These are phyloP conservation scores for Orientallactaga sibirica DNA, from an alignment of 2,797 vertebrate genomes.

Conservation along the genomic window DNA sequence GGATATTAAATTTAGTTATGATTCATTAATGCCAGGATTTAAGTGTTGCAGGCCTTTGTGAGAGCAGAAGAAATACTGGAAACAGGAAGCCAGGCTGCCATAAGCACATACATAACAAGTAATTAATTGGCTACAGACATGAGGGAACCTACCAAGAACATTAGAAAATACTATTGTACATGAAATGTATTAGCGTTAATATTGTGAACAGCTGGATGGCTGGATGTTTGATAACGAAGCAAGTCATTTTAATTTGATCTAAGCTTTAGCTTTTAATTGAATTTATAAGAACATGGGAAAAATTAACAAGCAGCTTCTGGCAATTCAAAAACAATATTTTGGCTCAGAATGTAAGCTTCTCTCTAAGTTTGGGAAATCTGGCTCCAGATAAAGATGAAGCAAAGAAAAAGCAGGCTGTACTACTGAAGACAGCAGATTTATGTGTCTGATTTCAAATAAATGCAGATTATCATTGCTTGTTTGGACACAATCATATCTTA, in stretches of 20 bases:
- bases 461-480: slow-evolving; percentile 46
- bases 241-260: slow-evolving; percentile 81
- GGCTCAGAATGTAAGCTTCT: slow-evolving; percentile 53
- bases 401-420: slow-evolving; percentile 38
- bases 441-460: slow-evolving; percentile 61
- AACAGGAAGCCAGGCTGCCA: slow-evolving; percentile 84
- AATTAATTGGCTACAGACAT: slow-evolving; percentile 78
- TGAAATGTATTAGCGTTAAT: slow-evolving; percentile 79
- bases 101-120: slow-evolving; percentile 72
- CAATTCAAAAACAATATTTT: slow-evolving; percentile 68
- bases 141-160: slow-evolving; percentile 75
- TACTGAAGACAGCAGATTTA: slow-evolving; percentile 32
- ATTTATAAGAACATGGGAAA: slow-evolving; percentile 74
- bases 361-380: slow-evolving; percentile 68
- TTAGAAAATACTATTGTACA: slow-evolving; percentile 70
- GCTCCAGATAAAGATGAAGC: slow-evolving; percentile 52
- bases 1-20: slow-evolving; percentile 50
- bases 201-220: slow-evolving; percentile 78
- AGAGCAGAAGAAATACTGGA: slow-evolving; percentile 79
- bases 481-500: slow-evolving; percentile 53
- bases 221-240: slow-evolving; percentile 77
- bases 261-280: slow-evolving; percentile 80
- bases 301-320: slow-evolving; percentile 73
- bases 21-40: slow-evolving; percentile 65
- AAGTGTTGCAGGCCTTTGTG: slow-evolving; percentile 72